A percentile compares a stretch with the other conserved stretches of the same genome.
phyloP scores from a whole-genome alignment of 2,113 vertebrate species.

The Protomyctophum bolini region DNA sequence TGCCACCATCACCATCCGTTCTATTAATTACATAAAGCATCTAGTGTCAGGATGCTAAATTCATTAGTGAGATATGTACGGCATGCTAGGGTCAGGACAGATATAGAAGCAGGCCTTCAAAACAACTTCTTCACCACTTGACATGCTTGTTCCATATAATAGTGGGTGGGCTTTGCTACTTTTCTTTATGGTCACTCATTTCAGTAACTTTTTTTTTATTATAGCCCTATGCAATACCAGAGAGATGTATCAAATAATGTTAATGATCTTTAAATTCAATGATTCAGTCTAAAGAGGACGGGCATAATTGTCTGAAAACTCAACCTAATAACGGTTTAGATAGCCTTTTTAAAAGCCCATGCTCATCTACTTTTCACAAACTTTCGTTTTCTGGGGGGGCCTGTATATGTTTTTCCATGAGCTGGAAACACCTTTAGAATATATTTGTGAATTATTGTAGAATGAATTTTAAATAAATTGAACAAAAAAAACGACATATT shows the following conservation, averaged over 20 bases:
- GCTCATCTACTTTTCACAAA: too few relatives aligned
- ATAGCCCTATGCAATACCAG: background rate
- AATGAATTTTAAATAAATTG: too few relatives aligned
- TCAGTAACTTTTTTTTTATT: background rate
- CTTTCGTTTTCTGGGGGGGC: background rate
- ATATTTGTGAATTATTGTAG: too few relatives aligned
- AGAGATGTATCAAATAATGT: background rate
- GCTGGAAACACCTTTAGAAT: background rate
- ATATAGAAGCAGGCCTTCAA: constrained; percentile 69
- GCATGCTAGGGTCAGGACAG: constrained; percentile 69
- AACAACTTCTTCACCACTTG: constrained; percentile 60
- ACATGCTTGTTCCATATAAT: constrained; percentile 51
- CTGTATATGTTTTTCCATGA: constrained; percentile 20
- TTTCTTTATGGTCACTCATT: constrained; percentile 18
- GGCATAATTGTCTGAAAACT: background rate
- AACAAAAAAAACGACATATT: too few relatives aligned
- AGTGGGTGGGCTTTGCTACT: constrained; percentile 3
- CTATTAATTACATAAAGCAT: constrained; percentile 78
- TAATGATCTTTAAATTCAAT: background rate
- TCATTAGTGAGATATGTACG: constrained; percentile 73
- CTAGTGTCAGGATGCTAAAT: constrained; percentile 77
- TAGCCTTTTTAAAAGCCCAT: too few relatives aligned
- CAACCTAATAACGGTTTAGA: background rate
- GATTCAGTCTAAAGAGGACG: background rate
- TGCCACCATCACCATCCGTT: constrained; percentile 48